Conservation (phyloP, 92 coral and sea anemone genomes). For the Palythoa heliodiscus region DNA sequence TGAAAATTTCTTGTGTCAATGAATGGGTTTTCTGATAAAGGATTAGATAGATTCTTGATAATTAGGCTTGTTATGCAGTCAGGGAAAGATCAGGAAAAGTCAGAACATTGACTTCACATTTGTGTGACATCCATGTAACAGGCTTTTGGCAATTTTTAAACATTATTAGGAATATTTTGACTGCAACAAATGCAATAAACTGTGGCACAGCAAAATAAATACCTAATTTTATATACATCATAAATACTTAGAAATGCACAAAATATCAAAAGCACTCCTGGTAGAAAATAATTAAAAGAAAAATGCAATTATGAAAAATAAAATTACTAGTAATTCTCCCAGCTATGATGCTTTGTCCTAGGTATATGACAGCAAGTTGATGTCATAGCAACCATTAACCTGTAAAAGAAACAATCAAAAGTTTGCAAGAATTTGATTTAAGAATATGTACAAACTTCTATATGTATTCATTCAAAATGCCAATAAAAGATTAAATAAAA, state of each 20-base stretch:
- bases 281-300: not conserved
- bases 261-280: not conserved
- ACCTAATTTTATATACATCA: not conserved
- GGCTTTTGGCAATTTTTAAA: not conserved
- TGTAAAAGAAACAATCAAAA: slow-evolving; percentile 8
- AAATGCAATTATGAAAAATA: not conserved
- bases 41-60: too few species aligned
- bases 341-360: slow-evolving; percentile 1
- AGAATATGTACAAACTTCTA: not conserved
- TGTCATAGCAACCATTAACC: slow-evolving; percentile 81
- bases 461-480: too few species aligned
- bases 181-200: not conserved
- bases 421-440: not conserved
- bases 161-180: too few species aligned
- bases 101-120: too few species aligned
- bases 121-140: not conserved
- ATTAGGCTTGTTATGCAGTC: too few species aligned
- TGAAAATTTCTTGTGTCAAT: too few species aligned
- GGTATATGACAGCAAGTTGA: slow-evolving; percentile 76
- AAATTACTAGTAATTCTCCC: not conserved
- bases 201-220: not conserved
- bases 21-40: too few species aligned
- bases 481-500: too few species aligned
- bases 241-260: not conserved
- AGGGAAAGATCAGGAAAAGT: too few species aligned